phyloP scores from a whole-genome alignment of 2,888 invertebrate species.

The Eulithis testata region DNA sequence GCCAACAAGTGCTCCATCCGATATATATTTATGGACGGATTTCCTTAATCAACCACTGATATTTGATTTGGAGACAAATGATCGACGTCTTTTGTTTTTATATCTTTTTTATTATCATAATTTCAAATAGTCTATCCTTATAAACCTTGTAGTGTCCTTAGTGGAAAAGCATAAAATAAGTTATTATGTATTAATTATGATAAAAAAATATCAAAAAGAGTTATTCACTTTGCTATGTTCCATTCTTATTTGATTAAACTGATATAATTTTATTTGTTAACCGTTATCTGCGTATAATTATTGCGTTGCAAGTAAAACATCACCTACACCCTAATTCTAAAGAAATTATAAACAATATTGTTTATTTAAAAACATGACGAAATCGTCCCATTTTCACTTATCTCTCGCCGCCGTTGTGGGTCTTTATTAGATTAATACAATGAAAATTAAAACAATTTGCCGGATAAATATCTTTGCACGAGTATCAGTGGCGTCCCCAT shows the following conservation, averaged over 20 bases:
- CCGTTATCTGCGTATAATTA: background rate
- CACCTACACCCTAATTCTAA: slow-evolving; percentile 50
- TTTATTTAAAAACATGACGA: slow-evolving; percentile 69
- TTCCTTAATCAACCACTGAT: slow-evolving; percentile 40
- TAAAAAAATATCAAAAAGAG: no score
- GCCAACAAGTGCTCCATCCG: slow-evolving; percentile 35
- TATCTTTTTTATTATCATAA: no score
- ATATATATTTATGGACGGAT: slow-evolving; percentile 51
- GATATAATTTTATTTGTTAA: no score
- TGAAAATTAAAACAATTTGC: slow-evolving; percentile 86
- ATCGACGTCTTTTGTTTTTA: background rate
- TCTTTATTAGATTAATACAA: slow-evolving; percentile 83
- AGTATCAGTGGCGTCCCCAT: slow-evolving; percentile 82
- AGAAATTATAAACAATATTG: slow-evolving; percentile 64
- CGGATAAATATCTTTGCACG: slow-evolving; percentile 83
- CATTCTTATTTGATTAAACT: no score
- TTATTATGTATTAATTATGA: no score
- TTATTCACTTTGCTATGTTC: no score
- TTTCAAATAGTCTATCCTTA: no score
- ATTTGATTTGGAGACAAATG: slow-evolving; percentile 23
- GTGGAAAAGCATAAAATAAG: no score
- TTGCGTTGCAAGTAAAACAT: slow-evolving; percentile 7
- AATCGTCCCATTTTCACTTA: slow-evolving; percentile 73
- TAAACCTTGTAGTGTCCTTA: no score
- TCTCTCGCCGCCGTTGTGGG: slow-evolving; percentile 76